These are phyloP conservation scores for Tringa solitaria DNA, from an alignment of 2,113 vertebrate species.

Conservation along the genomic window DNA sequence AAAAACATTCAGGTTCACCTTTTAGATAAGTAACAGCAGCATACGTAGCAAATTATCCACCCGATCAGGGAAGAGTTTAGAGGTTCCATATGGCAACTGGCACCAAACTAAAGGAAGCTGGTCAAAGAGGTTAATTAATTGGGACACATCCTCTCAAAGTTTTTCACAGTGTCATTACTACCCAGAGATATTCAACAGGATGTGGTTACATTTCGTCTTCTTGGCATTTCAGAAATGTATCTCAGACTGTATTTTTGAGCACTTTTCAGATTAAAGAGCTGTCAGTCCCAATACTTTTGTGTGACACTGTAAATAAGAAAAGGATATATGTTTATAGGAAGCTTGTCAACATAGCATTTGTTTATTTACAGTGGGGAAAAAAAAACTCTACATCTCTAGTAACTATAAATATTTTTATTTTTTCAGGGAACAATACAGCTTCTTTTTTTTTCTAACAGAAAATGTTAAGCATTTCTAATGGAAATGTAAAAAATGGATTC, in stretches of 20 bases:
- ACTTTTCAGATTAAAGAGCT: constrained; percentile 37
- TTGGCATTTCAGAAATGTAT: constrained; percentile 71
- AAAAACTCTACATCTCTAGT: neutral
- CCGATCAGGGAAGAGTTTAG: constrained; percentile 77
- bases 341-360: neutral
- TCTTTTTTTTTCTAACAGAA: neutral
- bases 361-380: neutral
- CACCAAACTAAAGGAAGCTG: constrained; percentile 78
- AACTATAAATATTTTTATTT: neutral
- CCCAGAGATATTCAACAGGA: constrained; percentile 70
- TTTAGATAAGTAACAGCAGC: constrained; percentile 13
- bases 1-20: constrained; percentile 28
- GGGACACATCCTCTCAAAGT: constrained; percentile 72
- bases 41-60: constrained; percentile 7
- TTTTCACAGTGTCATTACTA: constrained; percentile 73
- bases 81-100: constrained; percentile 86
- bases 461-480: neutral
- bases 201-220: constrained; percentile 64
- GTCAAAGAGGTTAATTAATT: constrained; percentile 75
- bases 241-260: constrained; percentile 33
- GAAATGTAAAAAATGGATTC: neutral
- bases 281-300: constrained; percentile 22
- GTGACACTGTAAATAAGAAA: constrained; percentile 16
- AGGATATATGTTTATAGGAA: neutral
- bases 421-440: neutral